Percentiles rank a stretch among this genome's conserved stretches.
Conservation (phyloP, 2,113 vertebrate species). For the Anarhynchus alexandrinus region DNA sequence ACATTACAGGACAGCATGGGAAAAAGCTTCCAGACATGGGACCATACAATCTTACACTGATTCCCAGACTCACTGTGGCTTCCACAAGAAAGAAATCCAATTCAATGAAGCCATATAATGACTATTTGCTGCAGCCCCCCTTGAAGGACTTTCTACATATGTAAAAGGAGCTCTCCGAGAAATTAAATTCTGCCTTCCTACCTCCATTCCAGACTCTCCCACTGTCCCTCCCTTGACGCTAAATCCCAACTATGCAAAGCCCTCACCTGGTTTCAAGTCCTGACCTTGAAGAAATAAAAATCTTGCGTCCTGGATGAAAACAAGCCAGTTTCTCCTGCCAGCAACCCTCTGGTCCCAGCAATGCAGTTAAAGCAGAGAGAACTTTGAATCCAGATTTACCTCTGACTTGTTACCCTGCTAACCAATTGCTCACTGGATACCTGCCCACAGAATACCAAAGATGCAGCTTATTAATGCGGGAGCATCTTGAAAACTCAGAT, state of each 20-base stretch:
- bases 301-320: not conserved
- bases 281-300: not conserved
- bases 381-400: not conserved
- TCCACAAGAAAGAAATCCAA: no score
- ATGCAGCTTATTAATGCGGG: not conserved
- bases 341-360: not conserved
- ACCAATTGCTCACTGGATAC: not conserved
- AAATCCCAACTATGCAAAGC: not conserved
- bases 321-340: not conserved
- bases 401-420: not conserved
- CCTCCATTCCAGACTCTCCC: not conserved
- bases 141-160: no score
- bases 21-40: not conserved
- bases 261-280: not conserved
- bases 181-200: not conserved
- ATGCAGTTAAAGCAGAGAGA: not conserved
- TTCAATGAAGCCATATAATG: no score
- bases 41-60: no score
- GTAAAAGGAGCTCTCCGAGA: not conserved
- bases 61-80: no score
- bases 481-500: not conserved
- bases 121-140: no score
- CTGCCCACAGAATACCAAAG: not conserved
- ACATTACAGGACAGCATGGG: not conserved
- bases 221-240: not conserved